Conservation (phyloP, 2,113 vertebrate genomes). For the Emydura subglobosa region DNA sequence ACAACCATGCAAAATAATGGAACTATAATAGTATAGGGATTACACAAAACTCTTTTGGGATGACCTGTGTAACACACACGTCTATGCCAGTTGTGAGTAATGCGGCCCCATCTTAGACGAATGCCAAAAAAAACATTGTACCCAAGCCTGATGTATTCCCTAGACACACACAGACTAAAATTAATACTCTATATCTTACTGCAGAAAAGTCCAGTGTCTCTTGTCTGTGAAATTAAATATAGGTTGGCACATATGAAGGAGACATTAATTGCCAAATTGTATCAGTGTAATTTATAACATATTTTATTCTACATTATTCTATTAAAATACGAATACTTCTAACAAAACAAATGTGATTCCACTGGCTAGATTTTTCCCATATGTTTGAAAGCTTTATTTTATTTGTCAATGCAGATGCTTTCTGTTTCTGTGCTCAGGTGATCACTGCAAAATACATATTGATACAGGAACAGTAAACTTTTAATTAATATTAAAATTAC, state of each 20-base stretch:
- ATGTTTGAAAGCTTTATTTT: constrained; percentile 41
- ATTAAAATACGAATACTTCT: constrained; percentile 52
- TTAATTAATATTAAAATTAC: constrained; percentile 63
- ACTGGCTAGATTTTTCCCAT: constrained; percentile 18
- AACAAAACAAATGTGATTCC: constrained; percentile 44
- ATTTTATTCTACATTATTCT: not conserved
- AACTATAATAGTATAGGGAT: not conserved
- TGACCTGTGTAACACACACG: constrained; percentile 7
- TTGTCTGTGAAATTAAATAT: constrained; percentile 44
- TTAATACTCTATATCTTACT: not conserved
- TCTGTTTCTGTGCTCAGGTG: constrained; percentile 11
- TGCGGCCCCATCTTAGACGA: not conserved
- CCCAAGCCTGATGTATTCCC: not conserved
- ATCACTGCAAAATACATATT: constrained; percentile 66
- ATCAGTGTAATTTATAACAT: constrained; percentile 57
- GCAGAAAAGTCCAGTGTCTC: constrained; percentile 42
- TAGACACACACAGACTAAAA: not conserved
- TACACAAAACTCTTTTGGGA: not conserved
- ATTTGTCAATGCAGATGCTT: constrained; percentile 58
- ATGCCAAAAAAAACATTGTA: constrained; percentile 56
- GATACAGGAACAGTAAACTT: constrained; percentile 49
- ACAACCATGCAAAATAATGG: not conserved
- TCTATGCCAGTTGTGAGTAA: constrained; percentile 15
- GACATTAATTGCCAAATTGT: constrained; percentile 54
- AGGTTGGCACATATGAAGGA: constrained; percentile 37